Base-by-base conservation (phyloP, 2,888 invertebrate species). In the Belgica antarctica region DNA sequence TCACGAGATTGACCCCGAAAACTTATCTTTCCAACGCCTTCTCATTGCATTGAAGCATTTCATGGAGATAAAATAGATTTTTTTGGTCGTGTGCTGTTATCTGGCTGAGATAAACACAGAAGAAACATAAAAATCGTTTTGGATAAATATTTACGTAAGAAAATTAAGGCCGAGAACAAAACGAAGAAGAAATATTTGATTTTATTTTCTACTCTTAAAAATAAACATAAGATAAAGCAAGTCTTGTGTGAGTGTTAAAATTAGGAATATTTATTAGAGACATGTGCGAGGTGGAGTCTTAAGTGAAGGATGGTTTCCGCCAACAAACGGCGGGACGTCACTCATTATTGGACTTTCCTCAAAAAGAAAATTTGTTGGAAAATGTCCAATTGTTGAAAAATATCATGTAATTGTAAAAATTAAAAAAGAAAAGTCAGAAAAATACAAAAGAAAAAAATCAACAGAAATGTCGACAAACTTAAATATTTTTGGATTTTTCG, bases 401-500 rank as follows among this genome's bases (percentile, higher is more conserved):
- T 34, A 57, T 24, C 52, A 28, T 57, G 57, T 57, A 57, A 68
- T 41, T 41, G 24, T 22, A 41, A 65, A 46, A 27, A 65, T 5
- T 15, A 17, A 66, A n/a, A 66, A 57, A 57, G 31, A 52, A 31
- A 57, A 34, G 28, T 59, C 27, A 2, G 34, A 57, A 65, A 57
- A 68, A 68, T 68, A 68, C 34, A 68, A 68, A 65, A 68, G 68
- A 68, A 68, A 63, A 66, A 27, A 28, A 10, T 47, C 24, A 28
- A 66, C 47, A 66, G 36, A 62, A 62, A 36, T 22, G 24, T 31
- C 34, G n/a, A 8, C 68, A 65, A 46, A 62, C n/a, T n/a, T n/a
- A n/a, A 47, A 62, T 34, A 28, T 68, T 68, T 68, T 68, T 31
- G 68, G 34, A 34, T 25, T 65, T 27, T 68, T 68, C 68, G 4